Evolutionary conservation across 2,797 vertebrate species (phyloP), one percentile per base, ranked within the genome.

Genomic region (Anguilla obscura): DNA sequence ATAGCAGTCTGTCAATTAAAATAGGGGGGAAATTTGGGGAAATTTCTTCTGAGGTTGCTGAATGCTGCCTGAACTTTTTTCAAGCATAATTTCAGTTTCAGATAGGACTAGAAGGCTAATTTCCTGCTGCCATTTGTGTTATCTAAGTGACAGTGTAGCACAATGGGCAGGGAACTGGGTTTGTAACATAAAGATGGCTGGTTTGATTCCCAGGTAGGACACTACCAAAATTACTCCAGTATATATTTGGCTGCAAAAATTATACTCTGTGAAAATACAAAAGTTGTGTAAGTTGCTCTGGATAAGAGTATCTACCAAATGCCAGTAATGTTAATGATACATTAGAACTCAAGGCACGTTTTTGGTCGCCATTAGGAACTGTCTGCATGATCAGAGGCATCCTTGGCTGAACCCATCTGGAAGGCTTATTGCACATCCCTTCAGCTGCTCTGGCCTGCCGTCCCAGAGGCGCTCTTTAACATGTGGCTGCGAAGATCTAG

Each of bases 361-460:
- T 91, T 91, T 88, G 36, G 66, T 87, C 84, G 45, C 80, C 40
- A 85, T 79, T 56, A 86, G 86, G 86, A 85, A 7, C 54, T 76
- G 30, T 60, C 80, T 87, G 0, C 14, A 6, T 52, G 21, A 24
- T 80, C 84, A 66, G 87, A 87, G 54, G 69, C 76, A 21, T 56
- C 71, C 63, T 66, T 14, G 3, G 69, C 6, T 52, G 14, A 91
- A 85, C 82, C 89, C 87, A 84, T 87, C 89, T 87, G 71, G 83
- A 52, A 87, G 74, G 85, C 82, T 9, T 18, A 40, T 48, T 69
- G 71, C 58, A 27, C 66, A n/a, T 58, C 84, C 85, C 87, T 58
- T 88, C 79, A 83, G 84, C 90, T 88, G 80, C 89, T 89, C 87
- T 79, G 12, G 27, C 84, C 71, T 86, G 74, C 85, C 66, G 88